Base-by-base conservation (phyloP, 1,140 invertebrate genomes). In the Euglossa dilemma region DNA sequence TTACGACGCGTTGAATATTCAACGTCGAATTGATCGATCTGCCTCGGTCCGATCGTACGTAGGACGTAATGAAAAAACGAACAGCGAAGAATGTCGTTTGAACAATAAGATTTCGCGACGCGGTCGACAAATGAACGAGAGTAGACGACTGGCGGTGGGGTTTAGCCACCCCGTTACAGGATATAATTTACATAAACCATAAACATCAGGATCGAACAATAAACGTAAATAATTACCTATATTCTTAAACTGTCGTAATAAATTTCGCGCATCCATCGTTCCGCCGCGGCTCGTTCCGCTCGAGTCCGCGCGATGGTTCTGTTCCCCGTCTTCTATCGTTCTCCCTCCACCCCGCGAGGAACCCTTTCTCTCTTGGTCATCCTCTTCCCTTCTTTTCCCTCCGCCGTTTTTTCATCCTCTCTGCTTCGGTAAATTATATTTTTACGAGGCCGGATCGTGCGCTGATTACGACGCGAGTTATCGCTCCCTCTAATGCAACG, bases 161-260 rank as follows among this genome's bases (percentile, higher is more conserved):
- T 43, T 77, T 80, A 83, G 67, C 77, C 72, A 84, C 52, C 80
- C 87, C 83, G 86, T 89, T 89, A 85, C n/a, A 66, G 59, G 74
- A 75, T 83, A 87, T 89, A 88, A 91, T 91, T 91, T 90, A 86
- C 89, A 90, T 91, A 90, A 88, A 89, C 86, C 82, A 89, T 91
- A 91, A 91, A 90, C 84, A 89, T 90, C 86, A 88, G 47, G 78
- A 88, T 90, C 75, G 88, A 86, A 91, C 89, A 87, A 90, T 89
- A 89, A 91, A 90, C 84, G 87, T 91, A 91, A 91, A 90, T 90
- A 88, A 91, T 90, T 91, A 91, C 81, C 85, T 88, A 82, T 86
- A 91, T 91, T 88, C 87, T 91, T 90, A 88, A 89, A 90, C 89
- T 86, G 89, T 90, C 89, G 63, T 89, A 89, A 91, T 91, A 91